These are phyloP conservation scores for Gyps fulvus DNA, from an alignment of 2,113 vertebrate species.

Conservation along the genomic window DNA sequence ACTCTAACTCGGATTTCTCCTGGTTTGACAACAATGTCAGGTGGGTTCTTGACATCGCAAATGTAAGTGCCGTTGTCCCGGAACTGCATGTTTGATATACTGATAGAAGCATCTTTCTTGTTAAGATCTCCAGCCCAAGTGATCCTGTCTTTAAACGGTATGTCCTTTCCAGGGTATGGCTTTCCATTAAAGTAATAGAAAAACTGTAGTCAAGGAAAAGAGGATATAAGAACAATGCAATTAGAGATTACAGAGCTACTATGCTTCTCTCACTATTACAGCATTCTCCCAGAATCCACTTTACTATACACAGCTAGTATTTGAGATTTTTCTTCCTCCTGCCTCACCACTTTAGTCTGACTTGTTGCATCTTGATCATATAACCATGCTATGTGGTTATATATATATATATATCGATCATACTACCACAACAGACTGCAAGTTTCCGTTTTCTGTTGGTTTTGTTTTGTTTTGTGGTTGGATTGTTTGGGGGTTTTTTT, in stretches of 20 bases:
- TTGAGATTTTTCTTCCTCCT: not conserved
- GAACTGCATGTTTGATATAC: conserved; percentile 84
- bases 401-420: not conserved
- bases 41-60: conserved; percentile 91
- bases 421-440: not conserved
- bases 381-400: not conserved
- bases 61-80: conserved; percentile 91
- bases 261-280: not conserved
- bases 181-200: conserved; percentile 80
- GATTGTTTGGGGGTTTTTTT: not conserved
- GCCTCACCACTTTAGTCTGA: not conserved
- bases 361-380: not conserved
- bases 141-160: conserved; percentile 81
- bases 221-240: conserved; percentile 12
- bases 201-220: conserved; percentile 75
- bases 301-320: not conserved
- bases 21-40: conserved; percentile 80
- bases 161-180: conserved; percentile 66
- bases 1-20: conserved; percentile 83
- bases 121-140: conserved; percentile 90
- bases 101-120: conserved; percentile 90
- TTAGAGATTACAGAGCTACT: not conserved
- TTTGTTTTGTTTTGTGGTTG: not conserved
- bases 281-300: not conserved
- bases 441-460: not conserved